phyloP scores from a whole-genome alignment of 2,113 vertebrate genomes.

The Conger conger region DNA sequence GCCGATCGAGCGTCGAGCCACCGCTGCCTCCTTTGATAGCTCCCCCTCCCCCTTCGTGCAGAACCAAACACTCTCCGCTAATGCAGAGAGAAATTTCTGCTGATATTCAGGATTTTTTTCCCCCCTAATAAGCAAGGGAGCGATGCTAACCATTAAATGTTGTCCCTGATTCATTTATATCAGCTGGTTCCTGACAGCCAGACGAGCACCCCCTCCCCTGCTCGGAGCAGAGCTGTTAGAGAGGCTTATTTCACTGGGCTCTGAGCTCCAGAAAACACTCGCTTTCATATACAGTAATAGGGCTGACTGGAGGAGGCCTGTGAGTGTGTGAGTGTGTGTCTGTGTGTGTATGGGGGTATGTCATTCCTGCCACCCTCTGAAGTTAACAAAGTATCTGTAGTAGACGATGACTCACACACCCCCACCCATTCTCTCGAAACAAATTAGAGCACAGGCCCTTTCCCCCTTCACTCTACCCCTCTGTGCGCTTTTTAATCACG shows the following conservation, averaged over 20 bases:
- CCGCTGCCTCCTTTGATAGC: not conserved
- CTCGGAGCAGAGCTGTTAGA: slow-evolving; percentile 6
- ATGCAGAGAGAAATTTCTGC: slow-evolving; percentile 52
- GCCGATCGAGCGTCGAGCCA: not conserved
- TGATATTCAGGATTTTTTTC: slow-evolving; percentile 60
- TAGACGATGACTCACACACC: not conserved
- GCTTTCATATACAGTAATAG: slow-evolving; percentile 14
- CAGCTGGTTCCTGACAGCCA: slow-evolving; percentile 63
- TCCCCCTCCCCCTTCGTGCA: not conserved
- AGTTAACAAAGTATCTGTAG: not conserved
- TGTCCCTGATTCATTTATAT: slow-evolving; percentile 69
- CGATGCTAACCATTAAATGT: slow-evolving; percentile 69
- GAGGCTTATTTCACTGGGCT: slow-evolving; percentile 22
- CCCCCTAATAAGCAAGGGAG: slow-evolving; percentile 64
- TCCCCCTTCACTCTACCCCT: too few relatives aligned
- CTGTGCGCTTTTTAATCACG: too few relatives aligned
- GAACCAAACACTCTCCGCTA: slow-evolving; percentile 11
- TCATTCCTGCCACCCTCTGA: not conserved
- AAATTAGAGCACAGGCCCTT: too few relatives aligned
- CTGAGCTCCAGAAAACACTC: not conserved
- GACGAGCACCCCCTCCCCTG: slow-evolving; percentile 32
- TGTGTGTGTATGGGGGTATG: not conserved
- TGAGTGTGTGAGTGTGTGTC: not conserved
- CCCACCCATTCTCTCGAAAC: not conserved
- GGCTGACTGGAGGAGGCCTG: slow-evolving; percentile 12